Evolutionary conservation across 2,113 vertebrate species (phyloP).

Genomic region (Pygoscelis adeliae): DNA sequence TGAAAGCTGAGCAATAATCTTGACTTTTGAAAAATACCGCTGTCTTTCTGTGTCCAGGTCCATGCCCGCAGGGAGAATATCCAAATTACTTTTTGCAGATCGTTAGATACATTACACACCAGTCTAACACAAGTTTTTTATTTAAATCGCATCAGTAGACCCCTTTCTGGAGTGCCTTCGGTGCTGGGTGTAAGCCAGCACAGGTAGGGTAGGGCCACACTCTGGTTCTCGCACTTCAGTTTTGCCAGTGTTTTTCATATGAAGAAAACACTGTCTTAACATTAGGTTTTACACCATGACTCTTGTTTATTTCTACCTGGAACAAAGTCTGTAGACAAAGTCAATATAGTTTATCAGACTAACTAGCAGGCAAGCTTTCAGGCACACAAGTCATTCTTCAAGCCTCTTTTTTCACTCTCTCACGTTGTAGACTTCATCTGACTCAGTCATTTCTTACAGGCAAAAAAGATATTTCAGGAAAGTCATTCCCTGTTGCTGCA

Average conservation of each 20-base stretch:
- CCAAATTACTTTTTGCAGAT: background rate
- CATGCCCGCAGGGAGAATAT: background rate
- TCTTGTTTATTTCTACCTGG: background rate
- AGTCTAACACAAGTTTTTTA: background rate
- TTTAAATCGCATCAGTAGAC: background rate
- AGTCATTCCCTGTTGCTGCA: background rate
- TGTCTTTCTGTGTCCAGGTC: background rate
- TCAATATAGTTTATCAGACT: background rate
- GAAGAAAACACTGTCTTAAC: background rate
- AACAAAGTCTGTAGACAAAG: constrained; percentile 13
- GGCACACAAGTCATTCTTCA: background rate
- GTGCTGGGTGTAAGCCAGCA: background rate
- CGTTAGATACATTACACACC: background rate
- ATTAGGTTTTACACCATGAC: background rate
- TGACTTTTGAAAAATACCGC: background rate
- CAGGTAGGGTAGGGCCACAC: background rate
- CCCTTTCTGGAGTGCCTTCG: background rate
- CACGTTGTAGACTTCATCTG: background rate
- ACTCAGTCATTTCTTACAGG: background rate
- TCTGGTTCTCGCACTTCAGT: background rate
- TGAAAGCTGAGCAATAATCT: background rate
- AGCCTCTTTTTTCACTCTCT: background rate
- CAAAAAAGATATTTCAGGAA: background rate
- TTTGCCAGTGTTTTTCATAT: background rate
- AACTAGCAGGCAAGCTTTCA: background rate